Conservation (phyloP, 2,797 vertebrate species). For the Astyanax mexicanus region DNA sequence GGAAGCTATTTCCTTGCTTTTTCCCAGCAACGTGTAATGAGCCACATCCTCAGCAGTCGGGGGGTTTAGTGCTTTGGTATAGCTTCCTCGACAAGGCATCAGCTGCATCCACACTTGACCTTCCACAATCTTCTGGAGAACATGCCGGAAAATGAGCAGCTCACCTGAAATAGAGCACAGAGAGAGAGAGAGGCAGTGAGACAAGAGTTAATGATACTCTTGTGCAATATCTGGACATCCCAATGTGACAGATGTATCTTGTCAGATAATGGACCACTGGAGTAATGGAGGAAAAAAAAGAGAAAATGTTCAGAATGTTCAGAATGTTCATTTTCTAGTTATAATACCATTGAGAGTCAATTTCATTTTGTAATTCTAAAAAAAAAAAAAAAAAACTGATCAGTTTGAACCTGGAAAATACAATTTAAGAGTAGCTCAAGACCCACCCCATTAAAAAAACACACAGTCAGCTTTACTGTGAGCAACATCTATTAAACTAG, state of each 20-base stretch:
- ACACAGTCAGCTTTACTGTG: background rate
- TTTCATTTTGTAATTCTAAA: background rate
- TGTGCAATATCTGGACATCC: slow-evolving; percentile 1
- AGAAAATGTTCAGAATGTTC: background rate
- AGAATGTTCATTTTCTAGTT: slow-evolving; percentile 11
- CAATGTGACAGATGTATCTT: background rate
- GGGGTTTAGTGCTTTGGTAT: background rate
- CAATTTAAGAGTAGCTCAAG: too few species aligned
- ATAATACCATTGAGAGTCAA: background rate
- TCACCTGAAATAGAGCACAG: slow-evolving; percentile 55
- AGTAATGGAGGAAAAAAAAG: background rate
- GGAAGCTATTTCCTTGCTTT: background rate
- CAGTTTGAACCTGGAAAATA: background rate
- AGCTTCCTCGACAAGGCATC: slow-evolving; percentile 9
- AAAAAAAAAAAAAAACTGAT: background rate
- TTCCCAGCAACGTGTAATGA: background rate
- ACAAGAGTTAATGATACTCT: background rate
- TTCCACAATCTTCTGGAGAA: slow-evolving; percentile 23
- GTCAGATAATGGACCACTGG: background rate
- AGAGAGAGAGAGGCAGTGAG: slow-evolving; percentile 13
- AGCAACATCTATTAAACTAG: background rate
- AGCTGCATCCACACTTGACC: slow-evolving; percentile 23
- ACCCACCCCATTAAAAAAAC: background rate
- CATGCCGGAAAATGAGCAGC: slow-evolving; percentile 8
- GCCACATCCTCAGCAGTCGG: slow-evolving; percentile 7